These are phyloP conservation scores for Brachymystax lenok DNA, from an alignment of 2,797 vertebrate genomes.

Conservation along the genomic window DNA sequence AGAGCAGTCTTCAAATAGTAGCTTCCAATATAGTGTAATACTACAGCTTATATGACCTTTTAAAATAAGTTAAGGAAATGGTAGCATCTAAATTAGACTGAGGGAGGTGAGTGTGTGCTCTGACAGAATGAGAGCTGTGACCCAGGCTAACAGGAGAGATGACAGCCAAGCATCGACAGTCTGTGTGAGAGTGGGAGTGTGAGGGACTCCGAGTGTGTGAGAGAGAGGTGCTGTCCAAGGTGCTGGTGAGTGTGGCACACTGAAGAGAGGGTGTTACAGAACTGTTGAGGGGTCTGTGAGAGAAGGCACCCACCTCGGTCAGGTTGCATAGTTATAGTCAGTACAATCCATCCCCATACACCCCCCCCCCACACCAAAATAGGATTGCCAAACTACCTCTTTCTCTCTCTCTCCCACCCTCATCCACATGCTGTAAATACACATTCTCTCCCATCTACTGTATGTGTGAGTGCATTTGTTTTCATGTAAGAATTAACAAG, in stretches of 20 bases:
- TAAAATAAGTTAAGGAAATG: background rate
- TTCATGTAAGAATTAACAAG: background rate
- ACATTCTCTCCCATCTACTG: background rate
- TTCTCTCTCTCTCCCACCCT: background rate
- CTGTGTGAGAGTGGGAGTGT: background rate
- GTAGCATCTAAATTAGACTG: background rate
- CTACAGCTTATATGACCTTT: background rate
- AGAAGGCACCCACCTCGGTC: background rate
- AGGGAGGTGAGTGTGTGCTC: background rate
- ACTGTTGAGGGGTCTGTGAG: background rate
- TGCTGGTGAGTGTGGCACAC: background rate
- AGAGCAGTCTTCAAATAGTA: background rate
- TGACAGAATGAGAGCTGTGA: conserved; percentile 2
- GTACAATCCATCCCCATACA: background rate
- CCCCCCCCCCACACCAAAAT: background rate
- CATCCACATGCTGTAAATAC: background rate
- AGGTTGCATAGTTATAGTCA: background rate
- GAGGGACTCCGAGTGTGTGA: conserved; percentile 2
- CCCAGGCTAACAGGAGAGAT: background rate
- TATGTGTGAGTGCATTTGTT: background rate
- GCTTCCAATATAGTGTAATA: background rate
- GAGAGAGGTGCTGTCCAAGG: background rate
- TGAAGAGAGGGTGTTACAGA: background rate
- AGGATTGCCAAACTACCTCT: background rate
- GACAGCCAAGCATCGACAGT: background rate